Evolutionary conservation across 2,888 invertebrate genomes (phyloP), one percentile per base, ranked within the genome.

Genomic region (Neelides folsomi): DNA sequence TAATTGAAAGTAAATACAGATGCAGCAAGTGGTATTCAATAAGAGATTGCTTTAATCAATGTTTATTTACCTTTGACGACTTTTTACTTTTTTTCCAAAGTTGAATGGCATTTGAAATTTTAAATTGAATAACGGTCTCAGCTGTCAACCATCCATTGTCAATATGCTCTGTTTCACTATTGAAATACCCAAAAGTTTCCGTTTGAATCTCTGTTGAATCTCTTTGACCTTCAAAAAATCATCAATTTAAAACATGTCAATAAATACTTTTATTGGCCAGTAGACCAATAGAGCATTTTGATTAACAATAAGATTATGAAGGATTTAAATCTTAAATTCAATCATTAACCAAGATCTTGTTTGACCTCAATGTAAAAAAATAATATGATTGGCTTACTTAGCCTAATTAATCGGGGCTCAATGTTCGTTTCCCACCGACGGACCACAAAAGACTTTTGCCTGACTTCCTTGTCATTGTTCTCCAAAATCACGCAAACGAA

Each of bases 61-160:
- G 27, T n/a, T 19, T 15, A 45, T 51, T 56, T 53, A 62, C 62
- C 46, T 58, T 50, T 10, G 47, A 34, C 13, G 55, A 55, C 36
- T 52, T 52, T 34, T 57, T 57, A 41, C 55, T 56, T 47, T 80
- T 79, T 66, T 83, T 83, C 78, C 79, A 81, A 48, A 89, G 74
- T 59, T 80, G 80, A 52, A 90, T 77, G 1, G 89, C 84, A 66
- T 82, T 82, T 52, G 66, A 65, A 66, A 89, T 77, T 70, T 88
- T 86, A 55, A 92, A 77, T 69, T 90, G 89, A 44, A 92, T 75
- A 50, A 85, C 74, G n/a, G 82, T 82, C 68, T 87, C 86, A 57
- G 78, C 77, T 38, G 83, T 87, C 27, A 90, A 73, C 90, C 90
- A 92, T 12, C 90, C 90, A 60, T 79, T 77, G 66, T 82, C 83